Evolutionary conservation across 2,113 vertebrate species (phyloP).

Genomic region (Potamarius usumacintae): DNA sequence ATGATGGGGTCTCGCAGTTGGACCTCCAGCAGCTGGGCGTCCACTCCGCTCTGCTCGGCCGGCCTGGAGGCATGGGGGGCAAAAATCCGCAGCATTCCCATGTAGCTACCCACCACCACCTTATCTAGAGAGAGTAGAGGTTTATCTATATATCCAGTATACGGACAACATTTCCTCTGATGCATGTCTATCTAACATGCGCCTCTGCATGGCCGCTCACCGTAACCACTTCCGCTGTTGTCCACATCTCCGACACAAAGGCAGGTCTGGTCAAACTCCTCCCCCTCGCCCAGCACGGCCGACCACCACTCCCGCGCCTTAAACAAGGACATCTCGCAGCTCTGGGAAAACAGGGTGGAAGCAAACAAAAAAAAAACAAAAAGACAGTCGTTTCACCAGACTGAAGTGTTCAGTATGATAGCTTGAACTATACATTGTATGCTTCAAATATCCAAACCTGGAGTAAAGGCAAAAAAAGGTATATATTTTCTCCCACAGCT

Average conservation of each 20-base stretch:
- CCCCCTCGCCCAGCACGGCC: slow-evolving; percentile 82
- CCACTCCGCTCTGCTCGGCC: slow-evolving; percentile 73
- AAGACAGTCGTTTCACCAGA: neutral
- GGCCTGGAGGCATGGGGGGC: slow-evolving; percentile 78
- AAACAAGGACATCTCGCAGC: slow-evolving; percentile 90
- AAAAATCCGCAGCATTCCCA: slow-evolving; percentile 88
- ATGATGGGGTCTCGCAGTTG: slow-evolving; percentile 85
- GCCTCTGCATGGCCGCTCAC: slow-evolving; percentile 66
- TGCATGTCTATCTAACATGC: neutral
- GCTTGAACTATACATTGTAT: neutral
- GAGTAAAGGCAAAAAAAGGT: neutral
- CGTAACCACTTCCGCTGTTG: slow-evolving; percentile 85
- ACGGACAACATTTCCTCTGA: neutral
- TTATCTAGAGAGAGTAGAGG: slow-evolving; percentile 78
- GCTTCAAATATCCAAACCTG: neutral
- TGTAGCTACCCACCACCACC: slow-evolving; percentile 92
- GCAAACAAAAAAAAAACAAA: neutral
- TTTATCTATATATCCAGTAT: neutral
- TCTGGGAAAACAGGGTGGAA: slow-evolving; percentile 58
- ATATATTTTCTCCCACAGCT: neutral
- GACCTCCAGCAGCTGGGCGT: slow-evolving; percentile 88
- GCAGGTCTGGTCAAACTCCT: slow-evolving; percentile 97
- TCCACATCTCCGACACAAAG: slow-evolving; percentile 92
- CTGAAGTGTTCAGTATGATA: neutral
- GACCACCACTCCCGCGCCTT: slow-evolving; percentile 99